phyloP scores from a whole-genome alignment of 2,888 invertebrate genomes.

The Euplexia lucipara region DNA sequence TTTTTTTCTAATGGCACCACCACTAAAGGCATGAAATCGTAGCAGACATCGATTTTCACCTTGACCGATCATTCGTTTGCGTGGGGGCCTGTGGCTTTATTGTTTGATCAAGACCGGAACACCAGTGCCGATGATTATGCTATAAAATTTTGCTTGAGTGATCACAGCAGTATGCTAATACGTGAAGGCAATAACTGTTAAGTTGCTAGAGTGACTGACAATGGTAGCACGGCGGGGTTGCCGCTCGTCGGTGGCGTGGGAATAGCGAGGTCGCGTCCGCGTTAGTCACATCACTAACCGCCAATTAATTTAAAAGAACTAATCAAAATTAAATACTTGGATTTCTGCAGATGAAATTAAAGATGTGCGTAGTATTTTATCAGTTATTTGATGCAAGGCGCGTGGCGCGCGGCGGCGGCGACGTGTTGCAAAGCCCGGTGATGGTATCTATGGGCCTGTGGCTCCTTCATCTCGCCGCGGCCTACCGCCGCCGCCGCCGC shows the following conservation, averaged over 20 bases:
- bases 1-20: conserved; percentile 38
- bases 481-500: conserved; percentile 71
- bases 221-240: conserved; percentile 56
- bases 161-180: conserved; percentile 70
- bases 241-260: conserved; percentile 71
- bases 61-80: conserved; percentile 81
- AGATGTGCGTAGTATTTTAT: conserved; percentile 83
- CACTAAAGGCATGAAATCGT: conserved; percentile 79
- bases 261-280: conserved; percentile 68
- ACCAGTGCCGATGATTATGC: conserved; percentile 67
- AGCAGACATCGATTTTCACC: conserved; percentile 83
- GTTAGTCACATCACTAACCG: conserved; percentile 37
- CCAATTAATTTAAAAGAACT: conserved; percentile 60
- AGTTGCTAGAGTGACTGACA: conserved; percentile 48
- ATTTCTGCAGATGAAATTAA: conserved; percentile 81
- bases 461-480: conserved; percentile 85
- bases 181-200: conserved; percentile 50
- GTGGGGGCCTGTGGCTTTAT: conserved; percentile 74
- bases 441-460: conserved; percentile 77
- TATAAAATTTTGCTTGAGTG: conserved; percentile 72
- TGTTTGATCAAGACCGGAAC: conserved; percentile 79
- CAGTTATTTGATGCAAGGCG: conserved; percentile 84
- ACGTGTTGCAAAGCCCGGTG: conserved; percentile 82
- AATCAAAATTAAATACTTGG: conserved; percentile 65
- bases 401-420: conserved; percentile 81